Evolutionary conservation across 2,113 vertebrate species (phyloP).

Genomic region (Charina bottae): DNA sequence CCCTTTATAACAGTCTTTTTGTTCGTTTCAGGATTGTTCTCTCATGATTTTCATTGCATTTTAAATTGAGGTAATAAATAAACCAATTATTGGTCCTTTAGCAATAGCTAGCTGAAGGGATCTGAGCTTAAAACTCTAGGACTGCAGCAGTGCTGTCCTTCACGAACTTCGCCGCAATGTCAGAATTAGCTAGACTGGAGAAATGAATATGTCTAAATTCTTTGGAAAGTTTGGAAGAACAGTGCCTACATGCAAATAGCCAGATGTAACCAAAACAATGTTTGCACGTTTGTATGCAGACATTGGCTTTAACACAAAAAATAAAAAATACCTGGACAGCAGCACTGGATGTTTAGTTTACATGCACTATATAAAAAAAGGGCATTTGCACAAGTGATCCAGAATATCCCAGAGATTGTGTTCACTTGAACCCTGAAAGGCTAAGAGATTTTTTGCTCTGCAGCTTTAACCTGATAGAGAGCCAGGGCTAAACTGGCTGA

Average conservation of each 20-base stretch:
- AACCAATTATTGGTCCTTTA: not conserved
- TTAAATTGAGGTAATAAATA: conserved; percentile 24
- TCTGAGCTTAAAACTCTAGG: not conserved
- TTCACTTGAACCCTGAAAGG: not conserved
- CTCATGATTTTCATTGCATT: conserved; percentile 20
- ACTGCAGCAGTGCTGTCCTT: conserved; percentile 17
- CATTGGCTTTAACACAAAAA: not conserved
- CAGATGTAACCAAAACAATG: not conserved
- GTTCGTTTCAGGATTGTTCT: not conserved
- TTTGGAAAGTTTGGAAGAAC: not conserved
- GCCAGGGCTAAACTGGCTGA: not conserved
- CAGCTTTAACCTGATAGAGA: not conserved
- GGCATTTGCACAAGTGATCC: not conserved
- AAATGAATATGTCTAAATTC: fast-evolving
- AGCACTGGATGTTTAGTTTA: not conserved
- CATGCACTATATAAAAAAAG: not conserved
- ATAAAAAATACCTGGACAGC: not conserved
- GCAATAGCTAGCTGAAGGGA: not conserved
- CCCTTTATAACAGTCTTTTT: not conserved
- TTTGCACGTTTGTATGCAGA: not conserved
- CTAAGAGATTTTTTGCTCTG: not conserved
- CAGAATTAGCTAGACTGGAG: not conserved
- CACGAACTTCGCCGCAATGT: not conserved
- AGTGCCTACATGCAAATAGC: not conserved
- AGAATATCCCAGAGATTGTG: not conserved